Conservation (phyloP, 2,888 invertebrate species). For the Globia sparganii region DNA sequence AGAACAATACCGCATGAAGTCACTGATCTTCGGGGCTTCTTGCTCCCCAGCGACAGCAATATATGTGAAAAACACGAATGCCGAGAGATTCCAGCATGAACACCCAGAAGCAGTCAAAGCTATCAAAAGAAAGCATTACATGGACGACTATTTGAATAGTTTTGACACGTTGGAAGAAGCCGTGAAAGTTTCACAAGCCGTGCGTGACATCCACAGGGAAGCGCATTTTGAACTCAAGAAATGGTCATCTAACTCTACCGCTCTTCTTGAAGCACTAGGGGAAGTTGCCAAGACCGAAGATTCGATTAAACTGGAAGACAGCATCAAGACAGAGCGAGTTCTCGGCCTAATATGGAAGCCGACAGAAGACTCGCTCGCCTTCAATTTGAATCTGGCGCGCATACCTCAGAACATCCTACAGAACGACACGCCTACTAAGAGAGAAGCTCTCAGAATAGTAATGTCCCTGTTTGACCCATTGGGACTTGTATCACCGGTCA, state of each 20-base stretch:
- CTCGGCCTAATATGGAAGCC: neutral
- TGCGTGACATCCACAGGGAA: no score
- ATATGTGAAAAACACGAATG: neutral
- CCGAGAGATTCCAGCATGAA: neutral
- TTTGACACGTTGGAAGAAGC: no score
- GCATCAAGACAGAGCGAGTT: neutral
- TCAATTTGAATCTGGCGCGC: neutral
- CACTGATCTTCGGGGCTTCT: neutral
- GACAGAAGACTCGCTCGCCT: neutral
- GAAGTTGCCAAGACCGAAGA: neutral
- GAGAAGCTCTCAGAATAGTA: neutral
- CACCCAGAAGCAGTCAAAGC: no score
- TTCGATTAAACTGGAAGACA: neutral
- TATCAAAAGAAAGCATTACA: no score
- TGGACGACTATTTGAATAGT: no score
- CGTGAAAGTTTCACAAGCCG: no score
- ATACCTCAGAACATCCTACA: neutral
- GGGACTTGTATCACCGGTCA: neutral
- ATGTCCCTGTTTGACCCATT: neutral
- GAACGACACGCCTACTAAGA: neutral
- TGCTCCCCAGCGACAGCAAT: neutral
- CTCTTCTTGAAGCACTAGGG: neutral
- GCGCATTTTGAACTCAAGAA: neutral
- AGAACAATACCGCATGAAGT: conserved; percentile 2
- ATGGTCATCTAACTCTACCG: neutral